Evolutionary conservation across 2,888 invertebrate genomes (phyloP), one percentile per base, ranked within the genome.

Genomic region (Melieria crassipennis): DNA sequence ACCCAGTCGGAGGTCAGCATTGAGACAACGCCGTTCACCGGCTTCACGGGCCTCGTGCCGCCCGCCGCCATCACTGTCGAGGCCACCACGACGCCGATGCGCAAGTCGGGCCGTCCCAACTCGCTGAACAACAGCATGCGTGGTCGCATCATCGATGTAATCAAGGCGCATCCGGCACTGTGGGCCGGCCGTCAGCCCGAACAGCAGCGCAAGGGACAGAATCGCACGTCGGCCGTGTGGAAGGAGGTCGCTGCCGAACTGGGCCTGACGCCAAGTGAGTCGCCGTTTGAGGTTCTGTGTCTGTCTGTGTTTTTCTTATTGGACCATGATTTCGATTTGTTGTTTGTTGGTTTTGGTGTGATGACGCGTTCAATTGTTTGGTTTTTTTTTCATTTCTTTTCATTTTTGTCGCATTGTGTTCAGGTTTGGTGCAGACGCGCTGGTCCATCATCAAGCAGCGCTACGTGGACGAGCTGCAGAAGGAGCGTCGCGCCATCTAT

Each of bases 91-190:
- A 80, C 84, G 57, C 80, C 84, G 4, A 65, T 79, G 63, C 81
- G 83, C 9, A 84, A 84, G 50, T 79, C 84, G 43, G 83, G 83
- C 11, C 79, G 85, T 42, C 84, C 84, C 13, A 83, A 83, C 63
- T 84, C 84, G 4, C 65, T 84, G 76, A 85, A 84, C 69, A 84
- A 84, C 58, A 84, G 84, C 75, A 85, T 84, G 85, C 83, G 84
- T 5, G 84, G 85, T 0, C 81, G 82, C 13, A 84, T 84, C 69
- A 84, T 84, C 50, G 84, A 84, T 73, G 81, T 82, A 67, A 85
- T 84, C 13, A 83, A 83, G 72, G 79, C 79, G n/a, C 82, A 81
- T 43, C 85, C 84, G 10, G 77, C 82, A 0, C 75, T 84, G 7
- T 84, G 84, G 84, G 82, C 83, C 16, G 84, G 84, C 0, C 77